Evolutionary conservation across 2,113 vertebrate species (phyloP).

Genomic region (Triplophysa dalaica): DNA sequence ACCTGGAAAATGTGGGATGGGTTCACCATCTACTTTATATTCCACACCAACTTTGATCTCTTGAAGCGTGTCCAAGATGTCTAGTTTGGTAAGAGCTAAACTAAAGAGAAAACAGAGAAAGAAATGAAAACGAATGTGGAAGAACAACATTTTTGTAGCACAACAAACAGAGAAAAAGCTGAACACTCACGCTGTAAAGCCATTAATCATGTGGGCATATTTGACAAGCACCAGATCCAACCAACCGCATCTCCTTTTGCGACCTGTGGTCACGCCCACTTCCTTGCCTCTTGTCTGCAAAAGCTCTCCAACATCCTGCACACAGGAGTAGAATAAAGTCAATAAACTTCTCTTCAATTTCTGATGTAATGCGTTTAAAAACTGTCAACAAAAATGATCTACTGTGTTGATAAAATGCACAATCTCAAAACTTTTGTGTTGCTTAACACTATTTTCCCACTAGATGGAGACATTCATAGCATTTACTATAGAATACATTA

Average conservation of each 20-base stretch:
- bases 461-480: not conserved
- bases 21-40: conserved; percentile 87
- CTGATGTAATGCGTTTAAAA: not conserved
- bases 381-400: not conserved
- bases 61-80: conserved; percentile 90
- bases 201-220: conserved; percentile 98
- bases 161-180: not conserved
- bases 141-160: conserved; percentile 2
- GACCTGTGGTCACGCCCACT: conserved; percentile 93
- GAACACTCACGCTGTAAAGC: conserved; percentile 92
- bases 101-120: conserved; percentile 63
- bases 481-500: not conserved
- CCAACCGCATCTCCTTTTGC: conserved; percentile 96
- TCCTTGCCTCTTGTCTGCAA: conserved; percentile 91
- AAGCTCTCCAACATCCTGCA: conserved; percentile 85
- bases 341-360: not conserved
- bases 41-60: conserved; percentile 94
- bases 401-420: not conserved
- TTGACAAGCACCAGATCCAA: conserved; percentile 91
- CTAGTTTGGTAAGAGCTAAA: conserved; percentile 95
- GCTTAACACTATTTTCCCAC: not conserved
- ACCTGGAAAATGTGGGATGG: conserved; percentile 98
- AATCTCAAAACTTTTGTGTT: not conserved
- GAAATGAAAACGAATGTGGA: not conserved
- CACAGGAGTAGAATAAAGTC: not conserved